Conservation (phyloP, 1,140 invertebrate species). For the Leptoteleia sp. region DNA sequence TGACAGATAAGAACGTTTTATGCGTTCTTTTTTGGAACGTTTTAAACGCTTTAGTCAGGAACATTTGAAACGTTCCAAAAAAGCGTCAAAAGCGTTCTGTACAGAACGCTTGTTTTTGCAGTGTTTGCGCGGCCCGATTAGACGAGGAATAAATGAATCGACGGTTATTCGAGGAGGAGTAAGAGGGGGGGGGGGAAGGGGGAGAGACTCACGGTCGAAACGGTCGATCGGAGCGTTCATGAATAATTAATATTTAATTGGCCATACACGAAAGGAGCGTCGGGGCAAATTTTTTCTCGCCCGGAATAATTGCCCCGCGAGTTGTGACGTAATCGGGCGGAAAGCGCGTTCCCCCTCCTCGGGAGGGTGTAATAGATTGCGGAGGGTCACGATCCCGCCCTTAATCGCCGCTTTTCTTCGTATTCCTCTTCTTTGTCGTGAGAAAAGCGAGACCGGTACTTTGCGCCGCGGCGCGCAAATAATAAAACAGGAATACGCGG, state of each 20-base stretch:
- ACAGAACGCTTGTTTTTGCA: too few species aligned
- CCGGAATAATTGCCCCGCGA: slow-evolving; percentile 68
- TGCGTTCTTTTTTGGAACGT: too few species aligned
- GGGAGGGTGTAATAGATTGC: slow-evolving; percentile 70
- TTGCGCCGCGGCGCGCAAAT: slow-evolving; percentile 55
- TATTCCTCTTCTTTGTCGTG: slow-evolving; percentile 45
- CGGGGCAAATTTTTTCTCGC: slow-evolving; percentile 29
- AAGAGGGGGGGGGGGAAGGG: too few species aligned
- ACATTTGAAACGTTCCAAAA: too few species aligned
- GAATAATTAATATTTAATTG: slow-evolving; percentile 47
- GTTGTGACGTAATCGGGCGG: slow-evolving; percentile 65
- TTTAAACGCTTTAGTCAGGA: too few species aligned
- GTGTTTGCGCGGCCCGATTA: too few species aligned
- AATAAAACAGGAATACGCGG: slow-evolving; percentile 58
- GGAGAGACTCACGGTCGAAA: slow-evolving; percentile 18
- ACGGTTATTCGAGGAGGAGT: too few species aligned
- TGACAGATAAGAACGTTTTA: too few species aligned
- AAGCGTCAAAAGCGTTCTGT: too few species aligned
- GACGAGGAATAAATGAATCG: too few species aligned
- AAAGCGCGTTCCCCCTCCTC: slow-evolving; percentile 44
- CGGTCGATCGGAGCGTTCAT: slow-evolving; percentile 3
- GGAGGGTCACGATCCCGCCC: slow-evolving; percentile 74
- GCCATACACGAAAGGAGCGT: slow-evolving; percentile 52
- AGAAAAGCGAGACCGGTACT: slow-evolving; percentile 60
- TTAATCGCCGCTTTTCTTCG: slow-evolving; percentile 54